Base-by-base conservation (phyloP, 92 coral and sea anemone species). In the Diadumene lineata region DNA sequence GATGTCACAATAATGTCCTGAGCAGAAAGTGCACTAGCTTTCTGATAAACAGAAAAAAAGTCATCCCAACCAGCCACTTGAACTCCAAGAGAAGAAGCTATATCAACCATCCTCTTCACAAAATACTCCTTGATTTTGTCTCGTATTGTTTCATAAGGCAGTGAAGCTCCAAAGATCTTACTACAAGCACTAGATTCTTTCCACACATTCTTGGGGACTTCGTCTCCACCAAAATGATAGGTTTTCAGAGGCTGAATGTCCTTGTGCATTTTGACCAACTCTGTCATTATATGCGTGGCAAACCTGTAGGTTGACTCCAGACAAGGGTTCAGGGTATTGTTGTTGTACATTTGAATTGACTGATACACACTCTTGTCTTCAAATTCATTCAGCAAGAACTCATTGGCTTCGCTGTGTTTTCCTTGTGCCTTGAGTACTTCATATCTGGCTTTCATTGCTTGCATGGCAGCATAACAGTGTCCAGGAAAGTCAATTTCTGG, bases 401-500 rank as follows among this genome's bases (percentile, higher is more conserved):
- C 69, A 34, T 72, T 31, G 16, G 86, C 94, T 13, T 80, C 75
- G 17, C 50, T 50, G n/a, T 26, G 29, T 22, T 81, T 43, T 26
- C 83, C 81, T 16, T 57, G 31, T 34, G 61, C 34, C 13, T 25
- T 32, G 43, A 75, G 76, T 13, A 82, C 86, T 34, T 21, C 56
- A 56, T 73, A 82, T 24, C 97, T 79, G 18, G 70, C 80, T 43
- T 85, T 82, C 92, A 86, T 88, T 29, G 97, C 85, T 69, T 73
- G 82, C 11, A 92, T 84, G 19, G 89, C 93, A 0, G 93, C 93
- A 43, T 80, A 82, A 13, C 92, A 63, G 62, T 92, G 97, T 0
- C 97, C 92, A 1, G 97, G 97, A 79, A 92, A 82, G 79, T 92
- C 97, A 58, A 92, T 85, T 77, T 92, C 97, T 0, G 93, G 94